These are phyloP conservation scores for Vireo griseus DNA, from an alignment of 2,797 vertebrate species.

Conservation along the genomic window DNA sequence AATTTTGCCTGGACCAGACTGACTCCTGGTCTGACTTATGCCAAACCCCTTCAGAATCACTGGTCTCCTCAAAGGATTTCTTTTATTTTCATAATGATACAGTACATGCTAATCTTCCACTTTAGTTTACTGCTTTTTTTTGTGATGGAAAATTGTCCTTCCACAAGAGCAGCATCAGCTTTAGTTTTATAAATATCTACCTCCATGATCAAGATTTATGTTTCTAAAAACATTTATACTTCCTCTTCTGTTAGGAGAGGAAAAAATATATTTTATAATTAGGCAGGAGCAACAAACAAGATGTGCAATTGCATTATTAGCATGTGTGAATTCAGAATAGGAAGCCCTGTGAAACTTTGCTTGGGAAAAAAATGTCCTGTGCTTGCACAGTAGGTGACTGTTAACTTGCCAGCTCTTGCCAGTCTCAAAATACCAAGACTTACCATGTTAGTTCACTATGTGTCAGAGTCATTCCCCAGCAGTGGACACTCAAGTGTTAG, in stretches of 20 bases:
- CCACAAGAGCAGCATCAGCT: background rate
- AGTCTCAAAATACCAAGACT: background rate
- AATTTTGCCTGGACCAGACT: background rate
- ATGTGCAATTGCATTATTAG: conserved; percentile 3
- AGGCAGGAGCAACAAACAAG: conserved; percentile 3
- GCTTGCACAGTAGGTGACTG: conserved; percentile 32
- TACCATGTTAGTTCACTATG: background rate
- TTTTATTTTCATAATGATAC: background rate
- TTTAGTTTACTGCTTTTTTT: background rate
- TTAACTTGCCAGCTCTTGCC: conserved; percentile 40
- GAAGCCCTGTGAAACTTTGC: conserved; percentile 22
- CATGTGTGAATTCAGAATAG: conserved; percentile 50
- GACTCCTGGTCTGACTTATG: background rate
- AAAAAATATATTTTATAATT: conserved; percentile 38
- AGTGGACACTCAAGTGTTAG: background rate
- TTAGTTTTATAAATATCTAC: background rate
- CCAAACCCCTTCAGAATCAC: background rate
- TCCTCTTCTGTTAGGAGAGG: background rate
- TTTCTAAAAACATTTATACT: conserved; percentile 11
- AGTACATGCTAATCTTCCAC: background rate
- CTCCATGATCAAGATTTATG: background rate
- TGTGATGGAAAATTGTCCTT: background rate
- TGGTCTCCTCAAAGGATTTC: background rate
- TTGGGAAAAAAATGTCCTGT: conserved; percentile 15
- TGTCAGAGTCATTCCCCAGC: background rate